phyloP scores from a whole-genome alignment of 2,888 invertebrate genomes.

The Agrochola litura region DNA sequence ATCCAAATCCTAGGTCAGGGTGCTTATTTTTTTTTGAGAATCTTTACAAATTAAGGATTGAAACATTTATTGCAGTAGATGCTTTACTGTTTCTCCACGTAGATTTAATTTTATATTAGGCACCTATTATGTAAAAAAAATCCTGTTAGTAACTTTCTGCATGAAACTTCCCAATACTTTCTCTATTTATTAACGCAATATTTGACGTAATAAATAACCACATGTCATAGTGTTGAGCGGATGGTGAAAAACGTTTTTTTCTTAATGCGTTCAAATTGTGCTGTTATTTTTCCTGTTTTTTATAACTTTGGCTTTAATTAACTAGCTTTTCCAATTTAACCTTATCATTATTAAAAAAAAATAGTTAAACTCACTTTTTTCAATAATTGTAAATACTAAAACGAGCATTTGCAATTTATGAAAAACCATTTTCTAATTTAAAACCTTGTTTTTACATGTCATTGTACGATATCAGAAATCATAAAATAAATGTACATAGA shows the following conservation, averaged over 20 bases:
- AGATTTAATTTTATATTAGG: not conserved
- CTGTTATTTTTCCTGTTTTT: not conserved
- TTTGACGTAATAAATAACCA: not conserved
- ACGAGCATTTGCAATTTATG: not conserved
- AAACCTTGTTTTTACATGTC: not conserved
- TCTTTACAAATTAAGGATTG: too few species aligned
- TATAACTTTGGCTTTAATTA: not conserved
- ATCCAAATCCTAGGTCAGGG: not conserved
- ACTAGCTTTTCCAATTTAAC: too few species aligned
- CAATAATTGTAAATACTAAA: not conserved
- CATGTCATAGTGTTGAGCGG: not conserved
- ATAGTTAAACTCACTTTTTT: not conserved
- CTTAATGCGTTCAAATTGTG: too few species aligned
- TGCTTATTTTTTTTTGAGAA: not conserved
- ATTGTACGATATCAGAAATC: too few species aligned
- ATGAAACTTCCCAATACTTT: slow-evolving; percentile 31
- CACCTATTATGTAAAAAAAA: not conserved
- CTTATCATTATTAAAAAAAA: slow-evolving; percentile 1
- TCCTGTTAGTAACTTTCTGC: not conserved
- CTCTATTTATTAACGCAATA: not conserved
- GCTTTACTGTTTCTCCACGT: not conserved
- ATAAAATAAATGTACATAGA: not conserved
- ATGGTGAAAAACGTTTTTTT: not conserved
- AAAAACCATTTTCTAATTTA: not conserved
- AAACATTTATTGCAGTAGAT: not conserved